Conservation (phyloP, 2,888 invertebrate genomes). For the Macrostomum cliftonense region DNA sequence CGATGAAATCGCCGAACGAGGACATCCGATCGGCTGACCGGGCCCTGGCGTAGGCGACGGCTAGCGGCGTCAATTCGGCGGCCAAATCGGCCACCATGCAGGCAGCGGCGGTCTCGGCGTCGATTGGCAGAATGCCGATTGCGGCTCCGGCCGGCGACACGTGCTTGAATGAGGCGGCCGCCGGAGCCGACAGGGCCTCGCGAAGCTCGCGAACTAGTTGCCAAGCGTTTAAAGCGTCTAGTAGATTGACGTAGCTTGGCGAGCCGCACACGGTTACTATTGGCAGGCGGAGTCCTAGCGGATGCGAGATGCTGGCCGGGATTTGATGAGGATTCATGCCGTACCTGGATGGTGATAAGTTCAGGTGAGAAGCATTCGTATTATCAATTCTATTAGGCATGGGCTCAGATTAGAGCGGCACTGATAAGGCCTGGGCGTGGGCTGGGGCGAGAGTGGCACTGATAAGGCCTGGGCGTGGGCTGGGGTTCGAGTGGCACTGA, state of each 20-base stretch:
- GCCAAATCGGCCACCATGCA: constrained; percentile 76
- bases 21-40: constrained; percentile 96
- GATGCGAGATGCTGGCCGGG: constrained; percentile 60
- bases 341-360: constrained; percentile 49
- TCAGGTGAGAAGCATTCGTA: background rate
- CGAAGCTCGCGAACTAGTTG: constrained; percentile 77
- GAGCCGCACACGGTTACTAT: constrained; percentile 67
- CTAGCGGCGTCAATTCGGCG: constrained; percentile 53
- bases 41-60: constrained; percentile 78
- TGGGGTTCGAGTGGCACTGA: too few relatives aligned
- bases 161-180: constrained; percentile 89
- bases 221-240: constrained; percentile 91
- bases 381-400: too few relatives aligned
- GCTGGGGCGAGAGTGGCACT: too few relatives aligned
- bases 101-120: constrained; percentile 54
- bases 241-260: constrained; percentile 88
- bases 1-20: constrained; percentile 92
- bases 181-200: constrained; percentile 54
- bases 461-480: too few relatives aligned
- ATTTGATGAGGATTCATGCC: constrained; percentile 96
- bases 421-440: too few relatives aligned
- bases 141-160: constrained; percentile 67
- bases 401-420: too few relatives aligned
- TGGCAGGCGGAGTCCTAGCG: constrained; percentile 1
- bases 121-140: background rate